A percentile compares a stretch with the other conserved stretches of the same genome.
phyloP scores from a whole-genome alignment of 2,888 invertebrate genomes.

The Amiota minor region DNA sequence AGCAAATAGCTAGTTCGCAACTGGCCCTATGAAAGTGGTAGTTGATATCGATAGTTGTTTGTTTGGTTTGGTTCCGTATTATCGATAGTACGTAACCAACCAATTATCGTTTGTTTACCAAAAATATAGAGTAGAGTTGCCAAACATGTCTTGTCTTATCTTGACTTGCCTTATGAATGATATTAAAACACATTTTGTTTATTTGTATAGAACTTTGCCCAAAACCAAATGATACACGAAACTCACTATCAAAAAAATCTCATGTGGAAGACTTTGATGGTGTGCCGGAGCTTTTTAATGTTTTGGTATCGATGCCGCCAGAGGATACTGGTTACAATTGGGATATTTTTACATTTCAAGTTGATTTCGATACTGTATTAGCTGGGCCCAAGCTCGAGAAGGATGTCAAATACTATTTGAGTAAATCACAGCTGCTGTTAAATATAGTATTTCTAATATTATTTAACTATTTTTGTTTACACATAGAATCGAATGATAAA shows the following conservation, averaged over 20 bases:
- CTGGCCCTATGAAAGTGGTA: neutral
- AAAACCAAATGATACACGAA: constrained; percentile 84
- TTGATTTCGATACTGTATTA: constrained; percentile 81
- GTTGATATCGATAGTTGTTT: constrained; percentile 51
- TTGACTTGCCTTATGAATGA: neutral
- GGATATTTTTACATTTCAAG: constrained; percentile 87
- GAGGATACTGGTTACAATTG: constrained; percentile 82
- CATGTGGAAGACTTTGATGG: constrained; percentile 90
- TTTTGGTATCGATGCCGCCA: constrained; percentile 82
- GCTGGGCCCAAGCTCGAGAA: constrained; percentile 80
- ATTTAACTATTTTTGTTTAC: constrained; percentile 34
- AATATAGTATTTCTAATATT: neutral
- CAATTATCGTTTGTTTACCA: too few species aligned
- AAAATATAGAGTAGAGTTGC: neutral
- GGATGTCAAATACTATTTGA: constrained; percentile 81
- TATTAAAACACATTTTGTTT: neutral
- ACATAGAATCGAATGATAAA: constrained; percentile 79
- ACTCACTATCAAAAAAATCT: constrained; percentile 84
- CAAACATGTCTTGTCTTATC: neutral
- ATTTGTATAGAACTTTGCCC: constrained; percentile 86
- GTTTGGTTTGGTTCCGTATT: neutral
- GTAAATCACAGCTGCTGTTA: constrained; percentile 74
- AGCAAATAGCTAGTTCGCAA: neutral
- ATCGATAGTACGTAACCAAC: neutral
- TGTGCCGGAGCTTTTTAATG: constrained; percentile 87